Conservation (phyloP, 2,888 invertebrate genomes). For the Parnassius mnemosyne region DNA sequence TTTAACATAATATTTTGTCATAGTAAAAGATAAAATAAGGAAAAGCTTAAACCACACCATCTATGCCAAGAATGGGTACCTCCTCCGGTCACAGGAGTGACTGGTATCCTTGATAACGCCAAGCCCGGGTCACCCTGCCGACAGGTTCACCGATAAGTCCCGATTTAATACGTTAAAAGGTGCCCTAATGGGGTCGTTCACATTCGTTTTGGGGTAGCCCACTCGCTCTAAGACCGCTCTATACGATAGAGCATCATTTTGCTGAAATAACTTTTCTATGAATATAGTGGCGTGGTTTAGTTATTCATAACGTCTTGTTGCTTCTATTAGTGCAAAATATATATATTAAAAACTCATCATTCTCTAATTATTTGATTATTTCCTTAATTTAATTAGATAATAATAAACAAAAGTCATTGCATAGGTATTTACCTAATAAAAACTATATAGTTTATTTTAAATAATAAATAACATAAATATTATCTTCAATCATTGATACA, state of each 20-base stretch:
- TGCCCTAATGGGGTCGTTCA: conserved; percentile 74
- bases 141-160: conserved; percentile 58
- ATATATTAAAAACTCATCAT: no score
- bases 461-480: no score
- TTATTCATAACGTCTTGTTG: no score
- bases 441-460: no score
- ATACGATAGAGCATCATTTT: conserved; percentile 6
- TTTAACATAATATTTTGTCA: no score
- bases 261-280: conserved; percentile 26
- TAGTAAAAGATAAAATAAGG: no score
- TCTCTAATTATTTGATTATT: no score
- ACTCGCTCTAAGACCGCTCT: conserved; percentile 19
- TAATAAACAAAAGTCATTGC: no score
- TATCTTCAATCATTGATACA: no score
- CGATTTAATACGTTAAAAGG: conserved; percentile 79
- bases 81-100: conserved; percentile 51
- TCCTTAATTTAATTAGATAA: no score
- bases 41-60: conserved; percentile 43
- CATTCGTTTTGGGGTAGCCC: conserved; percentile 66
- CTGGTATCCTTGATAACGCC: conserved; percentile 59
- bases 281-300: conserved; percentile 12
- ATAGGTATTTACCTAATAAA: no score
- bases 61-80: conserved; percentile 34
- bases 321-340: no score
- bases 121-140: conserved; percentile 40